phyloP scores from a whole-genome alignment of 2,888 invertebrate species.

The Malacosoma neustria region DNA sequence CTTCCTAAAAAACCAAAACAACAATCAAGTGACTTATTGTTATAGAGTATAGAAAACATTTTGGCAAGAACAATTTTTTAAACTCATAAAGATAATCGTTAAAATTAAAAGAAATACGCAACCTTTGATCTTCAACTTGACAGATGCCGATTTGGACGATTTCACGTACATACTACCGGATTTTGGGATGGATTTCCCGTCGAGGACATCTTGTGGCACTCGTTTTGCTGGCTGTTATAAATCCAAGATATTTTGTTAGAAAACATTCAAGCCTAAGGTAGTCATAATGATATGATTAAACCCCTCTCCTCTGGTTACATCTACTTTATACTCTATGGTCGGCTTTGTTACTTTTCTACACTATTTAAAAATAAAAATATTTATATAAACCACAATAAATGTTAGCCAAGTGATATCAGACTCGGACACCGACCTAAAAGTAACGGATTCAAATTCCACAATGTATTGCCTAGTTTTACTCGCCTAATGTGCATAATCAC shows the following conservation, averaged over 20 bases:
- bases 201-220: conserved; percentile 68
- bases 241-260: no score
- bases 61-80: no score
- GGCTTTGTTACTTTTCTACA: background rate
- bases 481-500: no score
- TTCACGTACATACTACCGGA: conserved; percentile 77
- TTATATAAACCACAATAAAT: no score
- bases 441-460: no score
- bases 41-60: no score
- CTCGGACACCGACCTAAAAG: no score
- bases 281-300: no score
- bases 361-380: background rate
- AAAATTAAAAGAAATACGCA: background rate
- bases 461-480: no score
- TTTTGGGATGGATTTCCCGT: conserved; percentile 70
- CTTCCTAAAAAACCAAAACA: no score
- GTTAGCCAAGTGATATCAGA: no score
- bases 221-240: conserved; percentile 52
- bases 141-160: conserved; percentile 45
- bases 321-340: background rate
- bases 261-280: conserved; percentile 5
- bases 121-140: conserved; percentile 64
- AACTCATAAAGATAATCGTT: background rate
- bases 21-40: no score
- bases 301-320: background rate